phyloP scores from a whole-genome alignment of 2,888 invertebrate species.

The Eumacrocentrus americanus region DNA sequence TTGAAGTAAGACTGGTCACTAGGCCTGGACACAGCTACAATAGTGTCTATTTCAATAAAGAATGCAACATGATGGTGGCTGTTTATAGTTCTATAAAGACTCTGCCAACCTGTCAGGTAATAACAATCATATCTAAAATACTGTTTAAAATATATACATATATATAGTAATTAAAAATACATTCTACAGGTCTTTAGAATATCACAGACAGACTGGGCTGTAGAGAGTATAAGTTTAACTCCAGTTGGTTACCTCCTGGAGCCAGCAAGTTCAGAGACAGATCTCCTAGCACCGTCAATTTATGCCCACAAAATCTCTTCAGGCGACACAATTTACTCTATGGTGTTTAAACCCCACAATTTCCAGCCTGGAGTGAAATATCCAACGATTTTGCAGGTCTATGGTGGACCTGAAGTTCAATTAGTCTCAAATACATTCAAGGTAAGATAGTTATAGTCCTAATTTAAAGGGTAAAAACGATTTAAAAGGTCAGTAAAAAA shows the following conservation, averaged over 20 bases:
- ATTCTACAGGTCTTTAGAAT: slow-evolving; percentile 69
- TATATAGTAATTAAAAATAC: not conserved
- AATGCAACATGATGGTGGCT: slow-evolving; percentile 80
- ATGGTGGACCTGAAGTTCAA: slow-evolving; percentile 98
- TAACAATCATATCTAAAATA: too few species aligned
- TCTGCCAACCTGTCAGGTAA: slow-evolving; percentile 75
- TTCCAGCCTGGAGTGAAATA: slow-evolving; percentile 73
- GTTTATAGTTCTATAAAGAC: slow-evolving; percentile 84
- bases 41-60: slow-evolving; percentile 65
- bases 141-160: not conserved
- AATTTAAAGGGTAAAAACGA: not conserved
- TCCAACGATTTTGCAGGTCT: slow-evolving; percentile 95
- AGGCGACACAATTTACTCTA: slow-evolving; percentile 79
- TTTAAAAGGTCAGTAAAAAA: too few species aligned
- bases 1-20: slow-evolving; percentile 78
- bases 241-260: slow-evolving; percentile 75
- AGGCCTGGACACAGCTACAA: slow-evolving; percentile 84
- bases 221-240: slow-evolving; percentile 72
- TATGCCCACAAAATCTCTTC: slow-evolving; percentile 73
- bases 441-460: slow-evolving; percentile 62
- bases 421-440: slow-evolving; percentile 95
- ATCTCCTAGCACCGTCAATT: slow-evolving; percentile 74
- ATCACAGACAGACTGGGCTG: slow-evolving; percentile 71
- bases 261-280: slow-evolving; percentile 66
- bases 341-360: slow-evolving; percentile 87